phyloP scores from a whole-genome alignment of 2,888 invertebrate genomes.

The Notodonta ziczac region DNA sequence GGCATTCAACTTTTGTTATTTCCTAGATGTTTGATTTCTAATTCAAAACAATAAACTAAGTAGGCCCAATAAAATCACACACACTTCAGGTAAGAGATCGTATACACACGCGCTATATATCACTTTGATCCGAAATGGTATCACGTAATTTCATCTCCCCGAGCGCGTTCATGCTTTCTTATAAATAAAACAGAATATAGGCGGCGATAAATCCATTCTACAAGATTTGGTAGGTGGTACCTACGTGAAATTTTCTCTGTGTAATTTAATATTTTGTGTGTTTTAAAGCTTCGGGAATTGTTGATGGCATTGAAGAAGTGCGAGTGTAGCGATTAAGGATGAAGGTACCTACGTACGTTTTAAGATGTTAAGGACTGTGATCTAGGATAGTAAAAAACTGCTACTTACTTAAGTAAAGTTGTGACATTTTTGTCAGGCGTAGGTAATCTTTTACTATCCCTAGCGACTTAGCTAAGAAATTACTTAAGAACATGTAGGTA shows the following conservation, averaged over 20 bases:
- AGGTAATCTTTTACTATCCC: no score
- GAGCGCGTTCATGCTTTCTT: constrained; percentile 75
- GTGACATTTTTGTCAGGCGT: no score
- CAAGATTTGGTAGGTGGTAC: constrained; percentile 54
- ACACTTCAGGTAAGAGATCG: constrained; percentile 41
- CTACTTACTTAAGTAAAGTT: no score
- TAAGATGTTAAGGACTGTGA: no score
- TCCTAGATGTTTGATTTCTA: no score
- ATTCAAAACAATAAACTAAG: background rate
- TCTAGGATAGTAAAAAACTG: no score
- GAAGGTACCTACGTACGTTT: no score
- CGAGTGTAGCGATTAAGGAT: constrained; percentile 41
- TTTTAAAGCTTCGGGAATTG: constrained; percentile 65
- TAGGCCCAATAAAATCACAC: constrained; percentile 26
- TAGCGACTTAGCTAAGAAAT: no score
- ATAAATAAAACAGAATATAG: constrained; percentile 83
- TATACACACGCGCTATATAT: constrained; percentile 65
- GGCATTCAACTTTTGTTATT: no score
- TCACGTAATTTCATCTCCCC: constrained; percentile 84
- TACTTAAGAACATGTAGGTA: no score
- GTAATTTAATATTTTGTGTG: constrained; percentile 78
- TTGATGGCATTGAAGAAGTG: constrained; percentile 63
- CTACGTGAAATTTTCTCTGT: constrained; percentile 65
- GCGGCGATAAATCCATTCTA: constrained; percentile 78
- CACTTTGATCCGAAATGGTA: constrained; percentile 82